Base-by-base conservation (phyloP, 2,888 invertebrate genomes). In the Apamea sordens region DNA sequence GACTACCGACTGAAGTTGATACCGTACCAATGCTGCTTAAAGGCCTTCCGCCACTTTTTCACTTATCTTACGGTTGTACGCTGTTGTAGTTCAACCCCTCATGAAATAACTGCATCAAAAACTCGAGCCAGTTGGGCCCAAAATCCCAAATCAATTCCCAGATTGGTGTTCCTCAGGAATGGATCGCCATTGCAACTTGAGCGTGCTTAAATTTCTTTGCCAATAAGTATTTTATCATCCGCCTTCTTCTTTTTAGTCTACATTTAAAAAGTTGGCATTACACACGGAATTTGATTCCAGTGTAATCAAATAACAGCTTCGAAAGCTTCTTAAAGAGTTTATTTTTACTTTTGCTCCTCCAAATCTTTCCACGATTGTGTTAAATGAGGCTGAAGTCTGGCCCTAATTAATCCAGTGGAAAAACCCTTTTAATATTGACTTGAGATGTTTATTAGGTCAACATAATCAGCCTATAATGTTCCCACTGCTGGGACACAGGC, bases 221-320 rank as follows among this genome's bases (percentile, higher is more conserved):
- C 18, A 44, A 61, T 61, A 53, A 0, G 18, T 44, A 53, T 59
- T 68, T 72, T 53, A 67, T 53, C 21, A 59, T 36, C 18, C 21
- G 24, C 15, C 44, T 44, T 65, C 18, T 32, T 32, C 24, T 68
- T 24, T 76, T 68, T 44, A 61, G 59, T 65, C 11, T 61, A 44
- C 53, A 63, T 36, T 8, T 67, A 47, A 78, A 75, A 63, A 86
- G 24, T 82, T 86, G 86, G 86, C 86, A 78, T 53, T 47, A 8
- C 11, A 0, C 21, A 32, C 0, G 56, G 63, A 69, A 86, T 86
- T 61, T 53, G 83, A 74, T n/a, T 67, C 63, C 50, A 50, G 2
- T 15, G 4, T 18, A 50, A 69, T 85, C 61, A 61, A 80, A 80
- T 64, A 53, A 53, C 64, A 70, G 3, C 21, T 85, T 61, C 13